Evolutionary conservation across 2,113 vertebrate species (phyloP).

Genomic region (Litocranius walleri): DNA sequence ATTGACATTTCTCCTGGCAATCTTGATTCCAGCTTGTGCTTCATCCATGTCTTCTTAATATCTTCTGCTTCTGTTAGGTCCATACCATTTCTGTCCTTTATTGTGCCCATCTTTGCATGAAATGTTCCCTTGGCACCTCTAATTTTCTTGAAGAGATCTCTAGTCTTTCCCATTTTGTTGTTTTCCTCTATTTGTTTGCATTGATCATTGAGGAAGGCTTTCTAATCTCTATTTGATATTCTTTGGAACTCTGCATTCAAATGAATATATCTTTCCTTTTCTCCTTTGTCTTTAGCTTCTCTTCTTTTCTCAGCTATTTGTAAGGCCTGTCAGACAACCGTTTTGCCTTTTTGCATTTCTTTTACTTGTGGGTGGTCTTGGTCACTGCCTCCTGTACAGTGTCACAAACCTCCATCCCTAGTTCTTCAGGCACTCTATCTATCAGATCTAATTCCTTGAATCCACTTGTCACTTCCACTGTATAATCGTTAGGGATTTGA

Average conservation of each 20-base stretch:
- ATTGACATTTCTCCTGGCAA: not conserved
- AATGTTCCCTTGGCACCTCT: not conserved
- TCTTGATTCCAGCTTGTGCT: not conserved
- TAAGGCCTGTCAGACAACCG: not conserved
- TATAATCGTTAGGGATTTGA: not conserved
- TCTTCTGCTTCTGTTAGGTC: not conserved
- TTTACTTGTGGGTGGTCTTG: not conserved
- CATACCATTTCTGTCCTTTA: not conserved
- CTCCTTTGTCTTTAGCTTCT: not conserved
- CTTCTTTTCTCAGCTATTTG: not conserved
- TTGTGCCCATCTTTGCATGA: not conserved
- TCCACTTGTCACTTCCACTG: not conserved
- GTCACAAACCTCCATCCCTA: not conserved
- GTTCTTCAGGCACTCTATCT: not conserved
- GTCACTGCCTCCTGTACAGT: not conserved
- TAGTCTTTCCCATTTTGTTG: not conserved
- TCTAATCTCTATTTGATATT: not conserved
- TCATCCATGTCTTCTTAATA: not conserved
- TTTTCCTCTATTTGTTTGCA: not conserved
- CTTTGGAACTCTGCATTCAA: not conserved
- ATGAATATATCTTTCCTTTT: not conserved
- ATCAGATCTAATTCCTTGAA: not conserved
- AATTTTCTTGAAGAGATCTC: not conserved
- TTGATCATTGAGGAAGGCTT: not conserved
- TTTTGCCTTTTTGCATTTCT: not conserved